Base-by-base conservation (phyloP, 2,888 invertebrate species). In the Ennomos quercinarius region DNA sequence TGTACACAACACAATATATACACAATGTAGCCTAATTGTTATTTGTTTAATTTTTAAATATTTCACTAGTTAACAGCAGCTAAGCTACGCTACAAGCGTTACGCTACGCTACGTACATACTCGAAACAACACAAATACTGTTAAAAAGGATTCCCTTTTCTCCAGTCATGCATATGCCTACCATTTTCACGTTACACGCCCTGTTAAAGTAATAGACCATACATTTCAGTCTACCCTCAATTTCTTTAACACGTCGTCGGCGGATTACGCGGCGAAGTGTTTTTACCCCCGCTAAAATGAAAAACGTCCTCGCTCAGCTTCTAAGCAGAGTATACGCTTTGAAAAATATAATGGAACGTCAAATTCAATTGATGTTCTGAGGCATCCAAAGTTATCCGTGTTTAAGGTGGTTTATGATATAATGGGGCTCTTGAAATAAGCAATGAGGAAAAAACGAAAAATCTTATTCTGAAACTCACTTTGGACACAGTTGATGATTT, bases 321-420 rank as follows among this genome's bases (percentile, higher is more conserved):
- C 45, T 57, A 54, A 61, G 57, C 48, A 42, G 41, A 41, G 53
- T 47, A n/a, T n/a, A 52, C 59, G 61, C 61, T 46, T 52, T 39
- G 37, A 43, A 47, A 49, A 42, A 53, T 57, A 61, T 59, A 60
- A 57, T 55, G 57, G 55, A 55, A 60, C 56, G 60, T 62, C 57
- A 67, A 64, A 63, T 56, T 58, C 57, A 56, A 62, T 67, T 64
- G 59, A 60, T 53, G 39, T 62, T 59, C 47, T 57, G 11, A 51
- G 47, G 47, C 52, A 48, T 47, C 43, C 43, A 40, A 53, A 52
- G 42, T 48, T 53, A 53, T 40, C 41, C 41, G 12, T 43, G 48
- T 53, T 49, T 44, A 40, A 27, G 39, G 12, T 40, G 53, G 13
- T 49, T 45, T 59, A 42, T 48, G 41, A 45, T 10, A 10, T 50